A percentile compares a stretch with the other conserved stretches of the same genome.
Conservation (phyloP, 2,888 invertebrate genomes). For the Leptothorax acervorum region DNA sequence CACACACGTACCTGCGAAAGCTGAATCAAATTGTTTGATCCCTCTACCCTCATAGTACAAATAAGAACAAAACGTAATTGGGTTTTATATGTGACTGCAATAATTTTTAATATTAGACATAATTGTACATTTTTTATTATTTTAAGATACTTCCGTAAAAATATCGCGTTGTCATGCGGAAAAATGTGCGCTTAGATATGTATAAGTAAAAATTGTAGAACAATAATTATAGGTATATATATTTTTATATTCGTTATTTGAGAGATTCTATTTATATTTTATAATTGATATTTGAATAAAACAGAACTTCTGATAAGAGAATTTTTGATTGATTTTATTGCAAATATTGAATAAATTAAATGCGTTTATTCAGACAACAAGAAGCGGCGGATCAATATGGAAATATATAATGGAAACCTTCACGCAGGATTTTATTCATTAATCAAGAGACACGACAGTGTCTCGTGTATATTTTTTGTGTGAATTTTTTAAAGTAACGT, state of each 20-base stretch:
- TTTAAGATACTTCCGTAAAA: not conserved
- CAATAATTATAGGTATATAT: not conserved
- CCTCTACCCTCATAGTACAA: conserved; percentile 17
- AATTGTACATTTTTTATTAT: conserved; percentile 24
- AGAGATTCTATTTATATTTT: conserved; percentile 26
- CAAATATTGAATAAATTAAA: not conserved
- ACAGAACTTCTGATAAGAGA: not conserved
- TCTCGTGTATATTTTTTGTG: not conserved
- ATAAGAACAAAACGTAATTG: conserved; percentile 26
- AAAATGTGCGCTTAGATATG: not conserved
- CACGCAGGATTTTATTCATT: conserved; percentile 43
- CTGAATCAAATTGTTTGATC: conserved; percentile 34
- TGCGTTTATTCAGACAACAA: not conserved
- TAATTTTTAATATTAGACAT: not conserved
- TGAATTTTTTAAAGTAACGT: not conserved
- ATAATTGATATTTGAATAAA: conserved; percentile 19
- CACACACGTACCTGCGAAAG: conserved; percentile 33
- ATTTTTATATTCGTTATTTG: not conserved
- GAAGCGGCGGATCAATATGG: not conserved
- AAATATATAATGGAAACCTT: not conserved
- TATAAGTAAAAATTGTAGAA: not conserved
- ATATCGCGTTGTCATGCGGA: not conserved
- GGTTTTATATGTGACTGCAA: conserved; percentile 11
- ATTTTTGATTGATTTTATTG: not conserved
- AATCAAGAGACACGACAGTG: not conserved